phyloP scores from a whole-genome alignment of 2,888 invertebrate species.

The Nesidiocoris tenuis region DNA sequence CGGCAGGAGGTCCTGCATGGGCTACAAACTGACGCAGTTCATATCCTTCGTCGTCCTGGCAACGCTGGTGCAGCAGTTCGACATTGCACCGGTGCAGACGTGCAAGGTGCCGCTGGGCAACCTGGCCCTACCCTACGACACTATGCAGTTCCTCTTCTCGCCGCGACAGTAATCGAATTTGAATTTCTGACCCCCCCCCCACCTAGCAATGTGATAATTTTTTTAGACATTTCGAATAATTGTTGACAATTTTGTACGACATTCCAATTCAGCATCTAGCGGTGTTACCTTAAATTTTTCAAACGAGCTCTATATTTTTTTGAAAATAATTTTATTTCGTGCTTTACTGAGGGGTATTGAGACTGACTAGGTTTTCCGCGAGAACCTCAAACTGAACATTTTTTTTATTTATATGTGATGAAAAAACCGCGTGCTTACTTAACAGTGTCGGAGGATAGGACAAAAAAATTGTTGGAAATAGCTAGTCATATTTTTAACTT shows the following conservation, averaged over 20 bases:
- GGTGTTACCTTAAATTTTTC: no score
- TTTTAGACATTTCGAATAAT: background rate
- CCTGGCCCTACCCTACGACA: conserved; percentile 59
- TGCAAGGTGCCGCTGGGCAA: conserved; percentile 60
- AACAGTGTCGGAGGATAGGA: conserved; percentile 25
- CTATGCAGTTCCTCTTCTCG: conserved; percentile 58
- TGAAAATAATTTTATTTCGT: background rate
- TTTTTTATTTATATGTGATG: conserved; percentile 39
- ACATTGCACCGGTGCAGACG: conserved; percentile 55
- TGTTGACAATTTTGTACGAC: background rate
- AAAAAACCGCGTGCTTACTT: conserved; percentile 31
- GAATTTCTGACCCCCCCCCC: conserved; percentile 10
- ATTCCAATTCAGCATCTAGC: no score
- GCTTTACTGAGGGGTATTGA: conserved; percentile 33
- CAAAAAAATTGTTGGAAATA: conserved; percentile 37
- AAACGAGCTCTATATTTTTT: conserved; percentile 11
- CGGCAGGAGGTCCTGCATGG: conserved; percentile 67
- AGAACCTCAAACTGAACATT: conserved; percentile 26
- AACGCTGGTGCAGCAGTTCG: conserved; percentile 60
- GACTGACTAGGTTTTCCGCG: conserved; percentile 41
- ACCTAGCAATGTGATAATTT: conserved; percentile 17
- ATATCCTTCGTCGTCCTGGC: conserved; percentile 61
- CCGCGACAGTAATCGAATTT: conserved; percentile 22
- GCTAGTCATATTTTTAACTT: conserved; percentile 40
- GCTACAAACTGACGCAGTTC: conserved; percentile 66